phyloP scores from a whole-genome alignment of 1,140 invertebrate genomes.

The Akabosia matsudoensis region DNA sequence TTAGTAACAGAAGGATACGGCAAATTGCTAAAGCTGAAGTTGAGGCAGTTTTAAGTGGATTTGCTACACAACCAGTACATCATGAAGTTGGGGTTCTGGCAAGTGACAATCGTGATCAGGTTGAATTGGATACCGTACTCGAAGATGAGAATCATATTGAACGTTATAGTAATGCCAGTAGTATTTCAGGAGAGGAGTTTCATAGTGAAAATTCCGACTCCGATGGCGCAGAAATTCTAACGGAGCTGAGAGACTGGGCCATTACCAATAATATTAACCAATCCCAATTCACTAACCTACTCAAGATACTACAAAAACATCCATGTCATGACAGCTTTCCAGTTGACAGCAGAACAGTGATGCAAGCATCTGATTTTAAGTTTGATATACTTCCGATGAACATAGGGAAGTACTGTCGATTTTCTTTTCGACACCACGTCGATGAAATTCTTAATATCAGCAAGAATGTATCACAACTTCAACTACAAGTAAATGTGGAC shows the following conservation, averaged over 20 bases:
- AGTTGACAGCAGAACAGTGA: constrained; percentile 13
- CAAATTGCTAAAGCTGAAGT: not conserved
- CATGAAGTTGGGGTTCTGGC: not conserved
- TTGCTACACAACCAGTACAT: not conserved
- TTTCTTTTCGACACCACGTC: not conserved
- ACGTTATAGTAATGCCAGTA: not conserved
- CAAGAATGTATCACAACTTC: not conserved
- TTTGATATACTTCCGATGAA: not conserved
- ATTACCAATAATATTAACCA: constrained; percentile 9
- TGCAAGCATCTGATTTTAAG: not conserved
- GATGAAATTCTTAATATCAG: not conserved
- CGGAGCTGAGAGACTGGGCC: constrained; percentile 6
- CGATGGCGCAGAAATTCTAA: not conserved
- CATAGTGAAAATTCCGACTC: not conserved
- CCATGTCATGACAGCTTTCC: not conserved
- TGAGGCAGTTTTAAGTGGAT: not conserved
- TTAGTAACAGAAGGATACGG: not conserved
- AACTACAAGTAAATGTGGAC: constrained; percentile 4
- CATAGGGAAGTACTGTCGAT: not conserved
- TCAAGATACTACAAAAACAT: constrained; percentile 24
- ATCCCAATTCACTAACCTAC: not conserved
- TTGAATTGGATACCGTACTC: not conserved
- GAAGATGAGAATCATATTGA: not conserved
- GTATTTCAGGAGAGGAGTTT: not conserved
- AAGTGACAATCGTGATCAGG: not conserved